phyloP scores from a whole-genome alignment of 2,113 vertebrate species.

The Pelecanus crispus region DNA sequence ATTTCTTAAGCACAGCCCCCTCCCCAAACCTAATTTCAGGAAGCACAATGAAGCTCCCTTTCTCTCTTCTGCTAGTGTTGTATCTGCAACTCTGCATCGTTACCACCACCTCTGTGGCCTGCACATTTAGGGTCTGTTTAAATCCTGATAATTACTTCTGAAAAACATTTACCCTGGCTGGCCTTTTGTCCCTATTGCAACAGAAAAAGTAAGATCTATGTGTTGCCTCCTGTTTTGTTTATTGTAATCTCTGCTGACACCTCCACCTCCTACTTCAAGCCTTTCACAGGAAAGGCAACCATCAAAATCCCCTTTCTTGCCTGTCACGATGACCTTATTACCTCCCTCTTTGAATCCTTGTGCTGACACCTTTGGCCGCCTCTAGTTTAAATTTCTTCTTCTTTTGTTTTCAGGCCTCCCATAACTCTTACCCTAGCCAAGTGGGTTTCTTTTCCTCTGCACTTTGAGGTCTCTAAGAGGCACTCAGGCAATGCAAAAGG shows the following conservation, averaged over 20 bases:
- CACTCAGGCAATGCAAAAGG: background rate
- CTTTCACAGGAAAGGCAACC: background rate
- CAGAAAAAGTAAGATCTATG: background rate
- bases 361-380: background rate
- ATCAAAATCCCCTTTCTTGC: background rate
- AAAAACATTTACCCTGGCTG: background rate
- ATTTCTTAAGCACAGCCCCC: background rate
- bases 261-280: background rate
- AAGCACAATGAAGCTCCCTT: background rate
- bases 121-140: background rate
- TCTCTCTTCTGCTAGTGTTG: background rate
- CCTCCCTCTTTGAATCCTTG: background rate
- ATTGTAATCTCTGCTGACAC: slow-evolving; percentile 10
- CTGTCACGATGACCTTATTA: slow-evolving; percentile 22
- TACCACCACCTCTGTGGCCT: background rate
- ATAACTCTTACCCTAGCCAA: background rate
- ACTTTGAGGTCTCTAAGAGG: background rate
- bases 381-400: background rate
- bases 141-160: background rate
- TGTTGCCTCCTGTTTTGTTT: background rate
- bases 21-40: background rate
- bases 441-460: background rate
- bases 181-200: background rate
- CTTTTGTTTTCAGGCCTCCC: slow-evolving; percentile 2
- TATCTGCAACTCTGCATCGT: background rate